Percentiles rank a stretch among this genome's conserved stretches.
Conservation (phyloP, 2,113 vertebrate species). For the Riparia riparia region DNA sequence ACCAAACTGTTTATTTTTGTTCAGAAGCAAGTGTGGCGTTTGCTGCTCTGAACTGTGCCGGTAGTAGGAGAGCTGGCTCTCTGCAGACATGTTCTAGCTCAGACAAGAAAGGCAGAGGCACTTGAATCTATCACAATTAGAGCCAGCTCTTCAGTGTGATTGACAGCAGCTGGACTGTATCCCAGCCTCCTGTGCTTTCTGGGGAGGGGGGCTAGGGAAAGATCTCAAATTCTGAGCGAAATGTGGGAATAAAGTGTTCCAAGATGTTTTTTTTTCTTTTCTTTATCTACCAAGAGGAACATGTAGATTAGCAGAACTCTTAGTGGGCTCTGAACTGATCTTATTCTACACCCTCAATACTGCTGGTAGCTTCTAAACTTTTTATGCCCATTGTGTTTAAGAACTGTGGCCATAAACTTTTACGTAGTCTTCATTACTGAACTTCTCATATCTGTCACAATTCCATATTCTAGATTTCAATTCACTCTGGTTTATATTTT, state of each 20-base stretch:
- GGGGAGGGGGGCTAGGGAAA: not conserved
- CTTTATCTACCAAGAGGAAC: not conserved
- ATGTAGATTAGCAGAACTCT: slow-evolving; percentile 3
- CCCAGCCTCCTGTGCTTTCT: slow-evolving; percentile 45
- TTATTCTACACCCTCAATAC: not conserved
- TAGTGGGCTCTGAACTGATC: not conserved
- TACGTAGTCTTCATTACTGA: not conserved
- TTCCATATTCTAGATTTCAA: not conserved
- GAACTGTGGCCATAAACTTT: not conserved
- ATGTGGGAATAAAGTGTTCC: slow-evolving; percentile 28
- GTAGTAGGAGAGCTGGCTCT: slow-evolving; percentile 21
- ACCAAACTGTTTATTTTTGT: slow-evolving; percentile 56
- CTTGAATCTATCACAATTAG: not conserved
- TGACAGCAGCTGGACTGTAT: slow-evolving; percentile 51
- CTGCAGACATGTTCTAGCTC: slow-evolving; percentile 7
- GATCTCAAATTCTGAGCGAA: slow-evolving; percentile 3
- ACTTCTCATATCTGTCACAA: not conserved
- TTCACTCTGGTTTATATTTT: not conserved
- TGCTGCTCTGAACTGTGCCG: not conserved
- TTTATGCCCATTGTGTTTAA: not conserved
- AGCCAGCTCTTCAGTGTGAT: slow-evolving; percentile 39
- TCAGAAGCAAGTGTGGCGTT: not conserved
- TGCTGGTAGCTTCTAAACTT: not conserved
- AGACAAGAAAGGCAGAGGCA: slow-evolving; percentile 32
- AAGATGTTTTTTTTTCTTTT: not conserved